Evolutionary conservation across 2,797 vertebrate species (phyloP).

Genomic region (Glyptemys insculpta): DNA sequence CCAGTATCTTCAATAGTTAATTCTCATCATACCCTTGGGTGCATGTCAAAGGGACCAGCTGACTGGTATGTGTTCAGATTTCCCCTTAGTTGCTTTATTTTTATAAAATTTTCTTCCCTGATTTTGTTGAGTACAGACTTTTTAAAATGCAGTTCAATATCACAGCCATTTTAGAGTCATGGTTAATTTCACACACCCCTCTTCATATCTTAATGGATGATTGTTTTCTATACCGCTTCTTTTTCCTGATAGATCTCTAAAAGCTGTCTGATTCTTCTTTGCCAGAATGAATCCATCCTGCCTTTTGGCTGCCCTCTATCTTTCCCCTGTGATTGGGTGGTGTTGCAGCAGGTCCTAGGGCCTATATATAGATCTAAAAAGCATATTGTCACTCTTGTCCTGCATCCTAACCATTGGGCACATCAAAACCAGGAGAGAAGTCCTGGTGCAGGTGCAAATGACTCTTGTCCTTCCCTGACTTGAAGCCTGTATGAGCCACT

Average conservation of each 20-base stretch:
- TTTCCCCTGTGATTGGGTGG: neutral
- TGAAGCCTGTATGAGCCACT: neutral
- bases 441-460: neutral
- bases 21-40: neutral
- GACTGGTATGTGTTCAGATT: neutral
- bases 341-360: neutral
- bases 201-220: conserved; percentile 60
- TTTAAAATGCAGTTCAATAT: conserved; percentile 60
- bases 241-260: conserved; percentile 26
- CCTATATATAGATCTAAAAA: neutral
- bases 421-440: neutral
- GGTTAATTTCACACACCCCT: conserved; percentile 56
- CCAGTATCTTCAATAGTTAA: conserved; percentile 5
- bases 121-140: conserved; percentile 61
- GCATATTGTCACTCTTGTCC: neutral
- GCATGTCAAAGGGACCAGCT: neutral
- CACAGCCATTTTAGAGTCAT: conserved; percentile 19
- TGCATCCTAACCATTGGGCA: neutral
- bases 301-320: neutral
- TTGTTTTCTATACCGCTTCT: conserved; percentile 36
- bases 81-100: conserved; percentile 51
- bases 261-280: conserved; percentile 33
- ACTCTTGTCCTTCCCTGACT: rapidly evolving
- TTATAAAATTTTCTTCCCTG: conserved; percentile 59
- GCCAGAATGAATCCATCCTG: neutral